Evolutionary conservation across 1,140 invertebrate species (phyloP).

Genomic region (Anadara kagoshimensis): DNA sequence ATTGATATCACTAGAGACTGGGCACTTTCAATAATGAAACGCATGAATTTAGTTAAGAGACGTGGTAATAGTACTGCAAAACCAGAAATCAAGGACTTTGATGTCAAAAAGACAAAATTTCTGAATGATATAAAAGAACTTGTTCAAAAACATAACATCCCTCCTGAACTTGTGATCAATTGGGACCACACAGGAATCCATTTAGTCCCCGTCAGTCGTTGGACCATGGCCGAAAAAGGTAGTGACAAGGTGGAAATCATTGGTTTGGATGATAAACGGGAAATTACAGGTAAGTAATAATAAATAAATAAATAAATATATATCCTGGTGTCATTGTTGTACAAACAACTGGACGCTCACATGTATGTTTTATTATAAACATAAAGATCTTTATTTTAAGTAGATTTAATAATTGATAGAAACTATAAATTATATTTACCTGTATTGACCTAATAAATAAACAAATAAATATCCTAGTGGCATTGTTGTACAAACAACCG

Average conservation of each 20-base stretch:
- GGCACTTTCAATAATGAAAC: constrained; percentile 1
- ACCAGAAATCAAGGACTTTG: constrained; percentile 5
- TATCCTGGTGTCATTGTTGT: too few relatives aligned
- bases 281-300: too few relatives aligned
- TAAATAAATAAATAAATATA: too few relatives aligned
- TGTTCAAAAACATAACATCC: constrained; percentile 4
- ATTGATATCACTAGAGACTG: constrained; percentile 14
- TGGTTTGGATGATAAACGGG: constrained; percentile 41
- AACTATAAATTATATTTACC: too few relatives aligned
- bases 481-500: too few relatives aligned
- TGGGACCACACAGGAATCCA: constrained; percentile 13
- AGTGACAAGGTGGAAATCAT: constrained; percentile 33
- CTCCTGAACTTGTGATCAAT: constrained; percentile 20
- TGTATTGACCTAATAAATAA: too few relatives aligned
- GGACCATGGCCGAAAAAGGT: constrained; percentile 35
- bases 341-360: too few relatives aligned
- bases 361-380: too few relatives aligned
- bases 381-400: too few relatives aligned
- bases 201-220: constrained; percentile 26
- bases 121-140: neutral
- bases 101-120: neutral
- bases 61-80: neutral
- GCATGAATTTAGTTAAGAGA: constrained; percentile 2
- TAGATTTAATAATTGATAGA: too few relatives aligned
- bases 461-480: too few relatives aligned